Conservation (phyloP, 1,140 invertebrate genomes). For the Scaptomyza montana region DNA sequence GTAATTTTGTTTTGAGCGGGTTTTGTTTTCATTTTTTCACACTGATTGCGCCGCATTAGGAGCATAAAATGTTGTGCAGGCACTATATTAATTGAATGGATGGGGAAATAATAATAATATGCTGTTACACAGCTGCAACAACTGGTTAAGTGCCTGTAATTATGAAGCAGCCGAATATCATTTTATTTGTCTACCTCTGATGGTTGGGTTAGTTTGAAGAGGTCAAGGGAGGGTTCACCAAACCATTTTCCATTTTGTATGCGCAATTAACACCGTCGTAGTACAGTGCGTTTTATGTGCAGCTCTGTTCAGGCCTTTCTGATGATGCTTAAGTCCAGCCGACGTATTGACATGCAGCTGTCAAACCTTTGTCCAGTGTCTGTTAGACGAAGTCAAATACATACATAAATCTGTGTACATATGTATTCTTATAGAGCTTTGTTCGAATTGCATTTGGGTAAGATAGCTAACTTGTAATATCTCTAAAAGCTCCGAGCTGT, state of each 20-base stretch:
- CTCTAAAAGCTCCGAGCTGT: conserved; percentile 1
- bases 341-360: conserved; percentile 52
- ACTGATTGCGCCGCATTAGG: too few species aligned
- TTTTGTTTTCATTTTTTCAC: too few species aligned
- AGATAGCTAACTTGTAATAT: conserved; percentile 30
- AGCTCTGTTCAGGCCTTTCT: conserved; percentile 23
- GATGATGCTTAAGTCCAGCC: too few species aligned
- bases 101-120: conserved; percentile 23
- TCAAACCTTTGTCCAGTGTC: conserved; percentile 21
- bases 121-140: conserved; percentile 13
- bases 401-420: conserved; percentile 20
- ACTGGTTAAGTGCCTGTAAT: conserved; percentile 35
- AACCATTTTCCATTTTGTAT: conserved; percentile 59
- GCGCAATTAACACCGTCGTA: conserved; percentile 42
- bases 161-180: conserved; percentile 48
- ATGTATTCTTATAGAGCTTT: conserved; percentile 8
- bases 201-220: not conserved
- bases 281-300: conserved; percentile 32
- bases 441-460: conserved; percentile 4
- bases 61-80: conserved; percentile 26
- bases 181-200: conserved; percentile 44
- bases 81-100: conserved; percentile 5
- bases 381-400: not conserved
- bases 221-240: not conserved
- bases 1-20: too few species aligned